Evolutionary conservation across 2,888 invertebrate species (phyloP).

Genomic region (Coenonympha glycerion): DNA sequence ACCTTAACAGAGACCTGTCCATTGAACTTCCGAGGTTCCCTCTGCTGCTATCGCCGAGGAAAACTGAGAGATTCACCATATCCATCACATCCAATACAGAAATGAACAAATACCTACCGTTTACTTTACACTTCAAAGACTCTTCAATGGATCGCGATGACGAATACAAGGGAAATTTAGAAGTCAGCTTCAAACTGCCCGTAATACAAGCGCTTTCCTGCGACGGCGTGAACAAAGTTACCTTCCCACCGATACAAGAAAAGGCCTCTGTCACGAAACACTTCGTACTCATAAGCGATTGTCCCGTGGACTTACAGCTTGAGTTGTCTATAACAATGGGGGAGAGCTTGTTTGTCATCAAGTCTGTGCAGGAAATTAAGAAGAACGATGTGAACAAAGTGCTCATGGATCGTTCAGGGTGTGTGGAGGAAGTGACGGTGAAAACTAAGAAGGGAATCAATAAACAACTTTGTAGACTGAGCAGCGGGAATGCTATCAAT

Average conservation of each 20-base stretch:
- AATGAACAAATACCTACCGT: slow-evolving; percentile 43
- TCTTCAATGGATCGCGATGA: slow-evolving; percentile 49
- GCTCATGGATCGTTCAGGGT: slow-evolving; percentile 45
- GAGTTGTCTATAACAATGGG: slow-evolving; percentile 50
- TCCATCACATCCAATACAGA: slow-evolving; percentile 54
- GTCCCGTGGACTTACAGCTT: slow-evolving; percentile 54
- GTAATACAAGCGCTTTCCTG: slow-evolving; percentile 57
- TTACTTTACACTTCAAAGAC: slow-evolving; percentile 51
- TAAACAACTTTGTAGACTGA: slow-evolving; percentile 57
- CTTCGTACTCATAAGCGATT: slow-evolving; percentile 60
- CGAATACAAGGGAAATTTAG: slow-evolving; percentile 44
- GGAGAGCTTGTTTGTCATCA: slow-evolving; percentile 51
- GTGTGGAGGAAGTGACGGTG: slow-evolving; percentile 37
- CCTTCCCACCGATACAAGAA: slow-evolving; percentile 51
- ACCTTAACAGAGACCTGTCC: slow-evolving; percentile 41
- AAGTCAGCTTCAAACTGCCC: slow-evolving; percentile 55
- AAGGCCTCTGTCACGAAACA: slow-evolving; percentile 42
- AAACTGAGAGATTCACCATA: slow-evolving; percentile 50
- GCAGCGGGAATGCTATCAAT: slow-evolving; percentile 56
- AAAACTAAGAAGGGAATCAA: slow-evolving; percentile 47
- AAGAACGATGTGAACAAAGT: slow-evolving; percentile 58
- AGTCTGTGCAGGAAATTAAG: slow-evolving; percentile 57
- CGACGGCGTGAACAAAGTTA: slow-evolving; percentile 55
- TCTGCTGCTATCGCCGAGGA: slow-evolving; percentile 53
- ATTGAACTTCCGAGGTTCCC: slow-evolving; percentile 60